Conservation (phyloP, 2,797 vertebrate species). For the Ibycter americanus region DNA sequence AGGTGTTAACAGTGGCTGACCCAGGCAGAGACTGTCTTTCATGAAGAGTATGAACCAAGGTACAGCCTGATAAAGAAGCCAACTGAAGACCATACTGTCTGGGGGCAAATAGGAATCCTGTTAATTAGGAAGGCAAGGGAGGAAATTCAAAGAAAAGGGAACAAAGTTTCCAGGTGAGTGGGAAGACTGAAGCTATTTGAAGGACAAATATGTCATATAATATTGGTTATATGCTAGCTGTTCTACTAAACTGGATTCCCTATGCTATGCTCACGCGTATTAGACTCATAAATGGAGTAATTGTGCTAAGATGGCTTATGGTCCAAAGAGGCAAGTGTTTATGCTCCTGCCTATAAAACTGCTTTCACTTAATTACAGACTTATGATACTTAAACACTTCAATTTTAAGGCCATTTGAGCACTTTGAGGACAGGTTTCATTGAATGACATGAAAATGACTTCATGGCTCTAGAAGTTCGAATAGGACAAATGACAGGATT, state of each 20-base stretch:
- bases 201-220: not conserved
- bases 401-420: not conserved
- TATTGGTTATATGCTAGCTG: not conserved
- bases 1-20: not conserved
- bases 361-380: not conserved
- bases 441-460: not conserved
- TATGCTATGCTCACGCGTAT: rapidly evolving
- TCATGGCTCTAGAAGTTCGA: not conserved
- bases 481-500: not conserved
- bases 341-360: not conserved
- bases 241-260: not conserved
- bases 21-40: not conserved
- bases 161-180: not conserved
- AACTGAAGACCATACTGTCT: not conserved
- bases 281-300: not conserved
- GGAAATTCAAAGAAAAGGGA: not conserved
- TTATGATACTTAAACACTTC: not conserved
- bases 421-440: not conserved
- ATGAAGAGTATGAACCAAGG: not conserved
- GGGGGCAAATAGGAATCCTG: not conserved
- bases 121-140: not conserved
- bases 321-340: not conserved
- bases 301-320: not conserved
- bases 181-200: not conserved
- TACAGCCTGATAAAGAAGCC: not conserved